phyloP scores from a whole-genome alignment of 2,113 vertebrate genomes.

The Macrotis lagotis region DNA sequence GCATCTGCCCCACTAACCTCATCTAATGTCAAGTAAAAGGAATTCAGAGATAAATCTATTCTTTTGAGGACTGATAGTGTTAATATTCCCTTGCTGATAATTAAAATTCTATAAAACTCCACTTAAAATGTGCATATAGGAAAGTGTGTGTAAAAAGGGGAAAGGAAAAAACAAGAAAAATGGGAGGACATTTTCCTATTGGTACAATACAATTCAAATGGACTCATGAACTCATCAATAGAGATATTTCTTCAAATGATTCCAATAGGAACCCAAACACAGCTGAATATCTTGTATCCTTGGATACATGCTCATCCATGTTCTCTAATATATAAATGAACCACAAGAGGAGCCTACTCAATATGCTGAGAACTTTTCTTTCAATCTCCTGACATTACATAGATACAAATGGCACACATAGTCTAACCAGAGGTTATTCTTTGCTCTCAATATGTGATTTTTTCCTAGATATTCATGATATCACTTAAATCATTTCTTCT shows the following conservation, averaged over 20 bases:
- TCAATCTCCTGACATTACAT: not conserved
- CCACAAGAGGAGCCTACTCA: not conserved
- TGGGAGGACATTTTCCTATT: not conserved
- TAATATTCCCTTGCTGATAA: slow-evolving; percentile 44
- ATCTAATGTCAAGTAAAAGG: slow-evolving; percentile 39
- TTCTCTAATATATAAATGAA: not conserved
- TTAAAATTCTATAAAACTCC: slow-evolving; percentile 35
- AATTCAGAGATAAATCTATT: slow-evolving; percentile 7
- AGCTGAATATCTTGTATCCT: not conserved
- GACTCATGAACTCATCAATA: not conserved
- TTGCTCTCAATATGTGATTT: not conserved
- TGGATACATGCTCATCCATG: not conserved
- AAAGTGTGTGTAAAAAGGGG: not conserved
- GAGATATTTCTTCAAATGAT: not conserved
- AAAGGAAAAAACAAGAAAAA: slow-evolving; percentile 1
- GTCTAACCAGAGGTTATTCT: not conserved
- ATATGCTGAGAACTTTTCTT: not conserved
- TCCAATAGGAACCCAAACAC: not conserved
- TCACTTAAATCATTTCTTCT: not conserved
- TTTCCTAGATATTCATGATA: not conserved
- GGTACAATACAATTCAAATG: not conserved
- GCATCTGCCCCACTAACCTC: not conserved
- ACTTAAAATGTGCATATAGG: slow-evolving; percentile 18
- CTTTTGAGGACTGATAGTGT: slow-evolving; percentile 4
- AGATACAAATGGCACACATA: not conserved